Percentiles rank a stretch among this genome's conserved stretches.
These are phyloP conservation scores for Orestias chungarensis DNA, from an alignment of 2,797 vertebrate species.

Conservation along the genomic window DNA sequence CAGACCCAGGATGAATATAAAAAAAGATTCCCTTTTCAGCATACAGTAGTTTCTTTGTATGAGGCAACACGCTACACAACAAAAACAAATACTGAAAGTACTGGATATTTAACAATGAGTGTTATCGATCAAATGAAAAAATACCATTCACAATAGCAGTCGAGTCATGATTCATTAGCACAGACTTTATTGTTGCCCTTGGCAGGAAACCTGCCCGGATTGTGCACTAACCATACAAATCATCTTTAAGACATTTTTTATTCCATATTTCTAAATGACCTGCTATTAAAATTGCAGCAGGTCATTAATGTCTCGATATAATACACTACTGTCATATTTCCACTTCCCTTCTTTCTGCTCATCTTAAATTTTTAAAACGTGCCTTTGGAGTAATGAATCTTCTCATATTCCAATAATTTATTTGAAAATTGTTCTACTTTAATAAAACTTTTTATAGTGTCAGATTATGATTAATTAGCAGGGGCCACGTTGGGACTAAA, in stretches of 20 bases:
- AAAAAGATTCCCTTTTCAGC: background rate
- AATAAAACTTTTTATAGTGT: constrained; percentile 18
- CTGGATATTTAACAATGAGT: background rate
- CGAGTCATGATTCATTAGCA: background rate
- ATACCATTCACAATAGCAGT: constrained; percentile 13
- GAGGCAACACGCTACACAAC: background rate
- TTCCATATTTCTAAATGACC: constrained; percentile 34
- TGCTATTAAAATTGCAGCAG: constrained; percentile 52
- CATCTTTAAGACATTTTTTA: constrained; percentile 25
- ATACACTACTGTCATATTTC: constrained; percentile 23
- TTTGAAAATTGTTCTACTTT: constrained; percentile 19
- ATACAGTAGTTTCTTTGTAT: background rate
- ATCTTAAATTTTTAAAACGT: constrained; percentile 14
- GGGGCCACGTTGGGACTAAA: background rate
- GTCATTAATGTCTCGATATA: constrained; percentile 44
- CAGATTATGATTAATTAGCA: constrained; percentile 6
- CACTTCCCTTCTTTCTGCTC: constrained; percentile 10
- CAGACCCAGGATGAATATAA: background rate
- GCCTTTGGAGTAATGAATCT: constrained; percentile 21
- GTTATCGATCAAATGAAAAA: background rate
- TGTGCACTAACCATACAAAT: constrained; percentile 24
- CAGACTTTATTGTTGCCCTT: constrained; percentile 13
- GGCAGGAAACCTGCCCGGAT: constrained; percentile 26
- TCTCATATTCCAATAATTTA: constrained; percentile 22
- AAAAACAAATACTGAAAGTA: background rate